Base-by-base conservation (phyloP, 2,113 vertebrate species). In the Salminus brasiliensis region DNA sequence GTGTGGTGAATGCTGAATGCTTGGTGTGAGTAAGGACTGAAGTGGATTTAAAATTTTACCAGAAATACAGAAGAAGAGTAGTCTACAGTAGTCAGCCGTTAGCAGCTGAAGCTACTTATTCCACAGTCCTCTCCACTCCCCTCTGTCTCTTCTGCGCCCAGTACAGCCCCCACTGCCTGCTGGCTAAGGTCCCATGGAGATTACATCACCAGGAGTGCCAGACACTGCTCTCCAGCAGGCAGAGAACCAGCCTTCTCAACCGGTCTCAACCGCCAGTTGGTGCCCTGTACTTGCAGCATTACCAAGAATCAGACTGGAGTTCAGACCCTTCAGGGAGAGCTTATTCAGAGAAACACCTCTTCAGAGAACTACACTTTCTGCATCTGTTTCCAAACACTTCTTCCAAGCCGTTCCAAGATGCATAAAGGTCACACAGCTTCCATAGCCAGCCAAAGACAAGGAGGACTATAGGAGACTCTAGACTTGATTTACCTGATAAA, bases 131-230 rank as follows among this genome's bases (percentile, higher is more conserved):
- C 21, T 66, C 52, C 52, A n/a, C 18, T 52, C 3, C 47, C 52
- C 52, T 21, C 52, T 1, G 39, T 4, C n/a, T 8, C 52, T 25
- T 55, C 34, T 39, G 62, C 23, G 62, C 62, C 30, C 34, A n/a
- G 32, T 39, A 21, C 62, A 66, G 32, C 62, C 18, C 60, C 62
- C 62, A 36, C n/a, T 39, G 62, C 32, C 62, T 66, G 3, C 62
- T 66, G 62, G 62, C 18, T 34, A 21, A 66, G 11, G 12, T 66
- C 62, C 62, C 36, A 12, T 39, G 36, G 62, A 21, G 62, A 66
- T 66, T 39, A 66, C 62, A 66, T 66, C 62, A 66, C 32, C 36
- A 39, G 62, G 34, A 39, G 32, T 66, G 36, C 34, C 18, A n/a
- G 62, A 66, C 10, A 23, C 32, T 1, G 21, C 52, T 55, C n/a